phyloP scores from a whole-genome alignment of 2,888 invertebrate species.

The Anodontia alba region DNA sequence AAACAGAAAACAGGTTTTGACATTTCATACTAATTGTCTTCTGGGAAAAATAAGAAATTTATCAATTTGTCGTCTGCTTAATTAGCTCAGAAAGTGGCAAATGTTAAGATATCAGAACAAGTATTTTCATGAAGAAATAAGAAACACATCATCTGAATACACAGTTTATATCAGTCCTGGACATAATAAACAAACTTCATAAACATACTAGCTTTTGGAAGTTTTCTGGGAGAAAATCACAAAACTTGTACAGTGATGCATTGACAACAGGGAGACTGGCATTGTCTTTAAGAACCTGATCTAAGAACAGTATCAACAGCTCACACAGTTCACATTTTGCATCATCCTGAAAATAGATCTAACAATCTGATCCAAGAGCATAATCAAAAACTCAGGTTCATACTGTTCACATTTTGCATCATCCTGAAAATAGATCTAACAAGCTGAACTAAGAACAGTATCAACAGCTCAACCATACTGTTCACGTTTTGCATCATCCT shows the following conservation, averaged over 20 bases:
- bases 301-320: constrained; percentile 42
- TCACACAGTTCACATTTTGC: constrained; percentile 58
- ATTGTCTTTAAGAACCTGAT: constrained; percentile 45
- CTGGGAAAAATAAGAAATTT: too few relatives aligned
- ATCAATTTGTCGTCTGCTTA: too few relatives aligned
- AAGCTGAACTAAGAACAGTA: constrained; percentile 42
- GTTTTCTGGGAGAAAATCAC: constrained; percentile 19
- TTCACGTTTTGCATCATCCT: constrained; percentile 39
- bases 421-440: constrained; percentile 9
- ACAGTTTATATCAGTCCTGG: too few relatives aligned
- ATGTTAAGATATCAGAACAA: too few relatives aligned
- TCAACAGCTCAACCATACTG: constrained; percentile 56
- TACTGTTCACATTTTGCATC: constrained; percentile 51
- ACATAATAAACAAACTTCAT: too few relatives aligned
- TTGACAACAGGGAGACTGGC: constrained; percentile 40
- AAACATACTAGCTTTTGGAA: neutral
- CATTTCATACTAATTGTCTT: too few relatives aligned
- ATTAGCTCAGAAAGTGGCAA: too few relatives aligned
- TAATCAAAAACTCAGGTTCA: constrained; percentile 46
- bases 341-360: constrained; percentile 3
- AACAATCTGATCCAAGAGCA: constrained; percentile 37
- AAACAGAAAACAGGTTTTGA: too few relatives aligned
- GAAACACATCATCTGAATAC: too few relatives aligned
- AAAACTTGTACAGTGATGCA: constrained; percentile 50
- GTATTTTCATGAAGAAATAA: too few relatives aligned